A percentile compares a stretch with the other conserved stretches of the same genome.
phyloP scores from a whole-genome alignment of 2,797 vertebrate species.

The Macropodus opercularis region DNA sequence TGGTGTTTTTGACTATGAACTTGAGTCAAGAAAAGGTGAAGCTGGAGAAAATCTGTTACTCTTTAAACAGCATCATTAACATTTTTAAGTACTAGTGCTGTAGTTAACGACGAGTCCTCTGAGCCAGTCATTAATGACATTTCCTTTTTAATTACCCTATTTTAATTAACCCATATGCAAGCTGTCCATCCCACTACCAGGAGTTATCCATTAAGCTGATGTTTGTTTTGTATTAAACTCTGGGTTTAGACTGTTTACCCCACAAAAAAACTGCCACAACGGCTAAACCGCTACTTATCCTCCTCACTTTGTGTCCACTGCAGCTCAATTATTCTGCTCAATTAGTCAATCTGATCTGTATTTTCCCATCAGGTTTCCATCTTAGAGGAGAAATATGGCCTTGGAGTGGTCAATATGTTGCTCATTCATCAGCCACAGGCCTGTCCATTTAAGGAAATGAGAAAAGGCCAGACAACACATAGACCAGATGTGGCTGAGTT shows the following conservation, averaged over 20 bases:
- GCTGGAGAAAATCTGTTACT: no score
- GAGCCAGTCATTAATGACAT: constrained; percentile 65
- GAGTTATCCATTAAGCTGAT: constrained; percentile 79
- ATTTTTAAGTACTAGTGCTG: constrained; percentile 24
- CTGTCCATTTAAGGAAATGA: constrained; percentile 93
- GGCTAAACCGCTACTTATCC: constrained; percentile 82
- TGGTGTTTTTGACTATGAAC: not conserved
- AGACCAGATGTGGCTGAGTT: constrained; percentile 86
- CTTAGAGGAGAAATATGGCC: constrained; percentile 88
- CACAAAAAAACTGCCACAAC: constrained; percentile 79
- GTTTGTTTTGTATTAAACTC: constrained; percentile 84
- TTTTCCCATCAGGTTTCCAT: constrained; percentile 90
- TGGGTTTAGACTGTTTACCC: constrained; percentile 80
- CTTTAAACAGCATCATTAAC: constrained; percentile 18
- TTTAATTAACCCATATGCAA: constrained; percentile 77
- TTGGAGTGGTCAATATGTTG: constrained; percentile 86
- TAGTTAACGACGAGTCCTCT: constrained; percentile 24
- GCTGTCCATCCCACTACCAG: constrained; percentile 60
- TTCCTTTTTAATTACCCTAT: constrained; percentile 66
- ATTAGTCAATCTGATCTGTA: constrained; percentile 93
- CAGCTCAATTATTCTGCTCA: constrained; percentile 91
- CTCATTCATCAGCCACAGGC: constrained; percentile 86
- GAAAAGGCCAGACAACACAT: constrained; percentile 88
- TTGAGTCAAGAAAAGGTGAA: not conserved
- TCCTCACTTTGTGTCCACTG: constrained; percentile 66